Evolutionary conservation across 2,888 invertebrate species (phyloP).

Genomic region (Agrotis segetum): DNA sequence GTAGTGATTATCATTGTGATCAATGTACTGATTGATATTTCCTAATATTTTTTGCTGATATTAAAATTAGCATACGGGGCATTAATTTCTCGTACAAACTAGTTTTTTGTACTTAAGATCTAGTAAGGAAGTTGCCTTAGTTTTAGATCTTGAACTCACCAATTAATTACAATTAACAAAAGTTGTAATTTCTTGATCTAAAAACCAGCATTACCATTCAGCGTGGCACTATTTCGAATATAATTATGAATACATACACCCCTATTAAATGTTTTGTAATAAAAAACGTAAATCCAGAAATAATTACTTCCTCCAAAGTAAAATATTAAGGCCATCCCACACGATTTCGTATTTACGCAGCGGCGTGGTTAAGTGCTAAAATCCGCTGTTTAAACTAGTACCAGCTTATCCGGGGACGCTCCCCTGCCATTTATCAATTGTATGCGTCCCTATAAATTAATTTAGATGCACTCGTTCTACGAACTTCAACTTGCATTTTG

Average conservation of each 20-base stretch:
- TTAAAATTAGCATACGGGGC: not conserved
- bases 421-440: slow-evolving; percentile 58
- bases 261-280: too few relatives aligned
- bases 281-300: not conserved
- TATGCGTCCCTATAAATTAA: slow-evolving; percentile 51
- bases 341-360: slow-evolving; percentile 27
- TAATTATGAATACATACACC: too few relatives aligned
- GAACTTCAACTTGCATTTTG: slow-evolving; percentile 36
- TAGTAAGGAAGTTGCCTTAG: too few relatives aligned
- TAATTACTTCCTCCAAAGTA: not conserved
- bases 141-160: too few relatives aligned
- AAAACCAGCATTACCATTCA: too few relatives aligned
- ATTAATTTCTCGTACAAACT: too few relatives aligned
- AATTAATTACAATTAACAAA: too few relatives aligned
- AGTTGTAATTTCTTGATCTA: too few relatives aligned
- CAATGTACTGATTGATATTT: not conserved
- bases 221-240: too few relatives aligned
- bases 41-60: not conserved
- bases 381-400: slow-evolving; percentile 39
- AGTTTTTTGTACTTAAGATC: too few relatives aligned
- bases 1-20: too few relatives aligned
- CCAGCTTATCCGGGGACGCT: slow-evolving; percentile 47
- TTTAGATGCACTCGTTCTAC: slow-evolving; percentile 42
- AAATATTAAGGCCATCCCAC: not conserved
- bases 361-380: slow-evolving; percentile 42